Evolutionary conservation across 2,888 invertebrate species (phyloP).

Genomic region (Thymelicus lineola): DNA sequence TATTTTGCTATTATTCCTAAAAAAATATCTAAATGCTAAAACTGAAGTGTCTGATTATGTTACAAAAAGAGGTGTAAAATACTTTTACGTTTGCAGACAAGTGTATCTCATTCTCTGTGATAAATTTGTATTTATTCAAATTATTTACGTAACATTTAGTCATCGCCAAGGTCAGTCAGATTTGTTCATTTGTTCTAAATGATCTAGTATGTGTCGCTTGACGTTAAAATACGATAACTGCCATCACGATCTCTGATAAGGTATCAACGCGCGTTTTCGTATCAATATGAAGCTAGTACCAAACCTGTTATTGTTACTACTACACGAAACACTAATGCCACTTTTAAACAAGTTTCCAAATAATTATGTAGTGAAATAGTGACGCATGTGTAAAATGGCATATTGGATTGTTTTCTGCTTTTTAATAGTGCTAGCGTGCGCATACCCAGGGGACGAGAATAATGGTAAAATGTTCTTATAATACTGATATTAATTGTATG

Average conservation of each 20-base stretch:
- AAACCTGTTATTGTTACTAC: slow-evolving; percentile 27
- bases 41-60: too few species aligned
- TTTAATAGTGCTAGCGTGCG: slow-evolving; percentile 57
- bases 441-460: slow-evolving; percentile 48
- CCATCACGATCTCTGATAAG: slow-evolving; percentile 70
- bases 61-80: neutral
- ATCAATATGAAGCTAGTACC: slow-evolving; percentile 38
- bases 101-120: slow-evolving; percentile 13
- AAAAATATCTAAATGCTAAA: too few species aligned
- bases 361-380: slow-evolving; percentile 41
- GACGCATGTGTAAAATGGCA: slow-evolving; percentile 54
- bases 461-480: slow-evolving; percentile 46
- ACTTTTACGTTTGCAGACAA: neutral
- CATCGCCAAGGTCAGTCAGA: slow-evolving; percentile 26
- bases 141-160: slow-evolving; percentile 28
- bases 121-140: slow-evolving; percentile 13
- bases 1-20: too few species aligned
- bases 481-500: neutral
- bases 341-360: neutral
- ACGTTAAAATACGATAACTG: slow-evolving; percentile 33
- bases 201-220: neutral
- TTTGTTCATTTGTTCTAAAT: slow-evolving; percentile 16
- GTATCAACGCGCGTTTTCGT: slow-evolving; percentile 61
- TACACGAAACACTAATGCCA: slow-evolving; percentile 9
- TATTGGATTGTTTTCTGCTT: slow-evolving; percentile 54